Evolutionary conservation across 2,888 invertebrate species (phyloP).

Genomic region (Drosophila histrio): DNA sequence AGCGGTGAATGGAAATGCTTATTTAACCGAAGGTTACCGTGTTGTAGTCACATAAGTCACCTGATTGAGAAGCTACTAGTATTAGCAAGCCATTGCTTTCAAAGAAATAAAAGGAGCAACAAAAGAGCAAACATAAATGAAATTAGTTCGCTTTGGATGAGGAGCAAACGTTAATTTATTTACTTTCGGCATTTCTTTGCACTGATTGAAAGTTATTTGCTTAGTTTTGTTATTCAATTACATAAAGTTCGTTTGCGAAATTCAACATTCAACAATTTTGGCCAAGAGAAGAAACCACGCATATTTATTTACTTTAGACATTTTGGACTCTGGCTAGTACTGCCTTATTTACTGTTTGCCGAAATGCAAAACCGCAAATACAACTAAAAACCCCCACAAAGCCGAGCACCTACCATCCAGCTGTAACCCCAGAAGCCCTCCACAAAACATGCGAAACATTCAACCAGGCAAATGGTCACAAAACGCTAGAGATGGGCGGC

Average conservation of each 20-base stretch:
- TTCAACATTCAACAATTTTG: constrained; percentile 41
- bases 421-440: background rate
- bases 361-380: constrained; percentile 74
- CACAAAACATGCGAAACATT: constrained; percentile 41
- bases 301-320: constrained; percentile 71
- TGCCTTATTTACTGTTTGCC: constrained; percentile 70
- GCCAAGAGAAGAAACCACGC: constrained; percentile 28
- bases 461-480: constrained; percentile 13
- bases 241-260: constrained; percentile 39
- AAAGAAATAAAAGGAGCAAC: background rate
- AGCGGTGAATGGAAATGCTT: background rate
- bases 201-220: constrained; percentile 58
- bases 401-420: background rate
- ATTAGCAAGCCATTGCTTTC: background rate
- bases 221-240: constrained; percentile 64
- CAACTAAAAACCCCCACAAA: constrained; percentile 37
- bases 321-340: constrained; percentile 46
- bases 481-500: background rate
- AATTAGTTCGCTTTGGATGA: constrained; percentile 4
- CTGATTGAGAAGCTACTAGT: background rate
- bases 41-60: background rate
- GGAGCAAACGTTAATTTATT: constrained; percentile 43
- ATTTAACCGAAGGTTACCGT: background rate
- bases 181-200: constrained; percentile 39
- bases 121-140: background rate